Percentiles rank a stretch among this genome's conserved stretches.
Conservation (phyloP, 2,797 vertebrate species). For the Agapornis canus region DNA sequence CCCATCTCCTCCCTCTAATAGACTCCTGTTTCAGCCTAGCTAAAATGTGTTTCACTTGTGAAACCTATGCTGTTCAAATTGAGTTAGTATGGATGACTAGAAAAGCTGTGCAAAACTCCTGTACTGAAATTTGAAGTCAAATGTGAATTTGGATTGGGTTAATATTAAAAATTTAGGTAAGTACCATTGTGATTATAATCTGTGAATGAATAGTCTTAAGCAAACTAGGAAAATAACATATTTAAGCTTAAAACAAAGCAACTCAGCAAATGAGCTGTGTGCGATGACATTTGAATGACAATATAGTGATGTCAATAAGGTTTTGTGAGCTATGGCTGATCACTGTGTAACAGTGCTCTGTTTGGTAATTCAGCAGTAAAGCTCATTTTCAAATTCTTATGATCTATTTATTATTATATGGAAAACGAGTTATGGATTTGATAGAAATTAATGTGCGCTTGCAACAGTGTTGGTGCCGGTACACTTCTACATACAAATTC, state of each 20-base stretch:
- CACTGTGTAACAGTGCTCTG: background rate
- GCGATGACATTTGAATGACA: background rate
- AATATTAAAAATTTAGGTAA: background rate
- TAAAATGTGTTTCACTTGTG: background rate
- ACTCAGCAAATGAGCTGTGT: background rate
- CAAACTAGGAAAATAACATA: background rate
- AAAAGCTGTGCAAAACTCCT: background rate
- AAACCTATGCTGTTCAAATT: background rate
- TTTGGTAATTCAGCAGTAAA: background rate
- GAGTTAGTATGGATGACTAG: background rate
- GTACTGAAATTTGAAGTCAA: background rate
- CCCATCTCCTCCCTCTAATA: background rate
- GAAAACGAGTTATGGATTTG: background rate
- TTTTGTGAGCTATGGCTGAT: background rate
- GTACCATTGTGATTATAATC: background rate
- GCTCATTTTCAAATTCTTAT: background rate
- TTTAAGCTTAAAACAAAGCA: background rate
- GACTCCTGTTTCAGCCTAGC: background rate
- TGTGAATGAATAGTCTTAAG: background rate
- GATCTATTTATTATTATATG: background rate
- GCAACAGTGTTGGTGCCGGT: background rate
- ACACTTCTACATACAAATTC: background rate
- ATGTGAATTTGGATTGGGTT: background rate
- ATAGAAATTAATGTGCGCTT: background rate
- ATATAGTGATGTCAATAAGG: background rate